These are phyloP conservation scores for Squalus acanthias DNA, from an alignment of 2,797 vertebrate species.

Conservation along the genomic window DNA sequence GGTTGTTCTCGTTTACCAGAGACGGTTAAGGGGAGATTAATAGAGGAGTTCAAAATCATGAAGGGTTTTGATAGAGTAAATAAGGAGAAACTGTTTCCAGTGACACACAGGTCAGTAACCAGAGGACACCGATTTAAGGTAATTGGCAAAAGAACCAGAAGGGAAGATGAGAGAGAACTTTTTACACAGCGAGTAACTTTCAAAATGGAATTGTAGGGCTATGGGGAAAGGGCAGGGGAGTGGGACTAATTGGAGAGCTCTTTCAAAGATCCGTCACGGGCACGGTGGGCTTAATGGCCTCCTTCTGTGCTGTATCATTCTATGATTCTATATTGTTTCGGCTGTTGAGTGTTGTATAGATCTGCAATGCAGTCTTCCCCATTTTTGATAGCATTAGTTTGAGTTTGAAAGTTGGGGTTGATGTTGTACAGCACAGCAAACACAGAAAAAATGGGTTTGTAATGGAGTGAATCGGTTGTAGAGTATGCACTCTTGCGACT, in stretches of 20 bases:
- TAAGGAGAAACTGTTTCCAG: background rate
- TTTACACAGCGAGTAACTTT: background rate
- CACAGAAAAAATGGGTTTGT: too few relatives aligned
- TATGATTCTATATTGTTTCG: too few relatives aligned
- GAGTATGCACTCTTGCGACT: background rate
- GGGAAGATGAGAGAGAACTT: background rate
- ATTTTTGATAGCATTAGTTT: too few relatives aligned
- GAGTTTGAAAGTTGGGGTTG: too few relatives aligned
- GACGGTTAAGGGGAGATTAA: background rate
- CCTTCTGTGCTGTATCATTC: background rate
- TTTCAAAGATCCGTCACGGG: too few relatives aligned
- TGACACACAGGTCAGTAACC: background rate
- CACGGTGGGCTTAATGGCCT: background rate
- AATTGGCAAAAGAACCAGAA: background rate
- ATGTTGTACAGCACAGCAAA: background rate
- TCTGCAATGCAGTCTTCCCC: too few relatives aligned
- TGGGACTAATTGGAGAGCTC: too few relatives aligned
- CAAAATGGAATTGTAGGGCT: background rate
- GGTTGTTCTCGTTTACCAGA: background rate
- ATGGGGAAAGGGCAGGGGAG: background rate
- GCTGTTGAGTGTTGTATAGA: too few relatives aligned
- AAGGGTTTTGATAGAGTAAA: background rate
- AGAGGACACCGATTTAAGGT: background rate
- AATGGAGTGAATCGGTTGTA: background rate
- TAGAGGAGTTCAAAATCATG: background rate